Conservation (phyloP, 2,888 invertebrate species). For the Malthinus seriepunctatus region DNA sequence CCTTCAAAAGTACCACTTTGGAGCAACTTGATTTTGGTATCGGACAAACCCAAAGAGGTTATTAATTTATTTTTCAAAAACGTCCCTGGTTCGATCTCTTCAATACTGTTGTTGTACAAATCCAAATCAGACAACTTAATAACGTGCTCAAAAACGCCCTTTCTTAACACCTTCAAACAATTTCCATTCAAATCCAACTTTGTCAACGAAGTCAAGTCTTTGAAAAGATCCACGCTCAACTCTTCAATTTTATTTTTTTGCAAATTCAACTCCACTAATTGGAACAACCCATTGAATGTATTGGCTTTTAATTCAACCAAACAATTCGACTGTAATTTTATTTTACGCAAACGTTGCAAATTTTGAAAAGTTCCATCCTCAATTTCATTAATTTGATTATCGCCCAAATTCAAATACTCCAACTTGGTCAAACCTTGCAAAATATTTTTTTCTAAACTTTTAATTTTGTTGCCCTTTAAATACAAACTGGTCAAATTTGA, state of each 20-base stretch:
- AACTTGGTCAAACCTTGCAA: background rate
- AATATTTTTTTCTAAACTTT: background rate
- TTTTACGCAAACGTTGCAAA: slow-evolving; percentile 24
- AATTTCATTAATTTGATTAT: slow-evolving; percentile 22
- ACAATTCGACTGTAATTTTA: slow-evolving; percentile 33
- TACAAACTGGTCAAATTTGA: background rate
- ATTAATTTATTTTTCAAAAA: slow-evolving; percentile 28
- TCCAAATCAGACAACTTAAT: slow-evolving; percentile 31
- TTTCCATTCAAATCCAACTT: slow-evolving; percentile 3
- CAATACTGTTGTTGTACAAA: slow-evolving; percentile 33
- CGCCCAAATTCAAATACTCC: background rate
- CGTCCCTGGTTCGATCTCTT: slow-evolving; percentile 17
- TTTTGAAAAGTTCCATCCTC: slow-evolving; percentile 27
- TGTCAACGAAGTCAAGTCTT: slow-evolving; percentile 4
- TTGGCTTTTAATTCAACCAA: slow-evolving; percentile 13
- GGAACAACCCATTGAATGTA: slow-evolving; percentile 20
- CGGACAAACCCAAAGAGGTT: slow-evolving; percentile 28
- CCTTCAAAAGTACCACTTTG: background rate
- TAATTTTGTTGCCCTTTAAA: background rate
- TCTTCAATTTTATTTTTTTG: slow-evolving; percentile 26
- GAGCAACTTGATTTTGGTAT: background rate
- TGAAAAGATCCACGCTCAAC: background rate
- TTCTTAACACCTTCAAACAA: slow-evolving; percentile 24
- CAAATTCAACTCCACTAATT: slow-evolving; percentile 30
- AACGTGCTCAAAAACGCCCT: slow-evolving; percentile 29